These are phyloP conservation scores for Protophormia terraenovae DNA, from an alignment of 2,888 invertebrate genomes.

Conservation along the genomic window DNA sequence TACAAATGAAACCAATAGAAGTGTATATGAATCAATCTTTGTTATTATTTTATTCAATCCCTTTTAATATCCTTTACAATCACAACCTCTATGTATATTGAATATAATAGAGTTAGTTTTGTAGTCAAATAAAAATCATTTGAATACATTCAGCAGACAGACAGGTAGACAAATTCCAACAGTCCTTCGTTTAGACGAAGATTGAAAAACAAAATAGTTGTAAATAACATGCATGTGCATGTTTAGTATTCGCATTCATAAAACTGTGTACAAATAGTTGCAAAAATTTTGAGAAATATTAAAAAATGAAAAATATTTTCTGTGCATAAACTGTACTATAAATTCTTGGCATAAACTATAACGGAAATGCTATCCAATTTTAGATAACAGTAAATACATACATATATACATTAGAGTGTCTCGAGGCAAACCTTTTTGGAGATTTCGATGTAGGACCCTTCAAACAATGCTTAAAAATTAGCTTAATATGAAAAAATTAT, in stretches of 20 bases:
- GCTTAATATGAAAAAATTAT: no score
- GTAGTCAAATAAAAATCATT: background rate
- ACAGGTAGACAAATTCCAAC: background rate
- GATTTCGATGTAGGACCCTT: no score
- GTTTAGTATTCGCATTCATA: background rate
- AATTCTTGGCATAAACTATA: slow-evolving; percentile 28
- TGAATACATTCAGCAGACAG: background rate
- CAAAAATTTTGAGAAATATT: no score
- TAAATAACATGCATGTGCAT: background rate
- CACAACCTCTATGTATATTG: background rate
- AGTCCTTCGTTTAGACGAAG: background rate
- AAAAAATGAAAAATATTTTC: background rate
- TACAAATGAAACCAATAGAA: no score
- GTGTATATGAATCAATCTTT: background rate
- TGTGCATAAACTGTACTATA: slow-evolving; percentile 18
- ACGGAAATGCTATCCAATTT: background rate
- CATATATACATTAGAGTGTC: no score
- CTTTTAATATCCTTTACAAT: background rate
- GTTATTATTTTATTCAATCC: background rate
- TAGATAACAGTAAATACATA: background rate
- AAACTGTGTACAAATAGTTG: background rate
- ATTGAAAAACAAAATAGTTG: background rate
- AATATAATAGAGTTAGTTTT: background rate
- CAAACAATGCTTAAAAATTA: no score
- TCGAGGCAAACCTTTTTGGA: no score